phyloP scores from a whole-genome alignment of 2,888 invertebrate species.

The Phlogophora meticulosa region DNA sequence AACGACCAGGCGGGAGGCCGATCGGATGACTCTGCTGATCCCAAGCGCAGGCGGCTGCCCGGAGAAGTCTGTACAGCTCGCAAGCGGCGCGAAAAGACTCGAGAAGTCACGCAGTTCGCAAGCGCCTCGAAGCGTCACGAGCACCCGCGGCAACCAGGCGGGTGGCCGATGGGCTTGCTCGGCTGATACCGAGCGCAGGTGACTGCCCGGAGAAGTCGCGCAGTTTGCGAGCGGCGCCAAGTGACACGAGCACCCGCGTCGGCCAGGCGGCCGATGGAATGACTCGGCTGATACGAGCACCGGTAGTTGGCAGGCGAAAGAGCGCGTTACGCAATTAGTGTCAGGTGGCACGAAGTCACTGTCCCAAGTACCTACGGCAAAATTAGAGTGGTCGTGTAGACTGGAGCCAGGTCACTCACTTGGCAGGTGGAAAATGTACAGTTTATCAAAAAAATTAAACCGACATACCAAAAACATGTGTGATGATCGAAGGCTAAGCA shows the following conservation, averaged over 20 bases:
- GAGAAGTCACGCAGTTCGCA: slow-evolving; percentile 5
- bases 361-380: slow-evolving; percentile 30
- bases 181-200: too few species aligned
- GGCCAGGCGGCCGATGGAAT: background rate
- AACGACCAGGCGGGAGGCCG: background rate
- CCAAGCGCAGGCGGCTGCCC: background rate
- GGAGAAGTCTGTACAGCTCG: background rate
- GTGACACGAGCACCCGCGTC: background rate
- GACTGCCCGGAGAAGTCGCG: background rate
- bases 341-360: background rate
- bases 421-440: slow-evolving; percentile 2
- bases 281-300: background rate
- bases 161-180: background rate
- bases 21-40: background rate
- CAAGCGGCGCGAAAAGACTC: background rate
- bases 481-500: slow-evolving; percentile 18
- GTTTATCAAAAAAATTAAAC: slow-evolving; percentile 2
- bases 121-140: background rate
- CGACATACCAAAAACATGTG: slow-evolving; percentile 25
- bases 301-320: background rate
- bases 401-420: background rate
- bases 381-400: slow-evolving; percentile 25
- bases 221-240: background rate
- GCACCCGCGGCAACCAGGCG: background rate
- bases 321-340: background rate